Evolutionary conservation across 2,113 vertebrate species (phyloP).

Genomic region (Gila orcuttii): DNA sequence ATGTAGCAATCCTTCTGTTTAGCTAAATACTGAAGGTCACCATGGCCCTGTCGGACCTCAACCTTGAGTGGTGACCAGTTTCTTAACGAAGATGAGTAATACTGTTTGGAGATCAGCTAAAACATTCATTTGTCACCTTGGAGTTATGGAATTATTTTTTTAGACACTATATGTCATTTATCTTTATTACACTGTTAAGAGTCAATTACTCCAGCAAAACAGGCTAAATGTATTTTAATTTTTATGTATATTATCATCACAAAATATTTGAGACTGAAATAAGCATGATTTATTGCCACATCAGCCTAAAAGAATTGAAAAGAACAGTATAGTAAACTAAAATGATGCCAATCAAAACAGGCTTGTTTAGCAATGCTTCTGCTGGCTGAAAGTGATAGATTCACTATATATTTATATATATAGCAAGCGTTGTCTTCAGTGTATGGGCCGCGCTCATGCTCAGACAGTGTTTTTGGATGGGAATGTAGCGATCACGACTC

Average conservation of each 20-base stretch:
- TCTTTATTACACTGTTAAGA: constrained; percentile 1
- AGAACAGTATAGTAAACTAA: not conserved
- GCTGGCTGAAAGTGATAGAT: not conserved
- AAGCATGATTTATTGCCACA: not conserved
- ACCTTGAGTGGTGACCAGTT: constrained; percentile 54
- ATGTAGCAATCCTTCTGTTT: constrained; percentile 24
- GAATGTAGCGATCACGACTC: no score
- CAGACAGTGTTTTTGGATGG: no score
- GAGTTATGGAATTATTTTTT: not conserved
- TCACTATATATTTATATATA: not conserved
- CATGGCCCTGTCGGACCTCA: constrained; percentile 29
- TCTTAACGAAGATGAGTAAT: constrained; percentile 26
- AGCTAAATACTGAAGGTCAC: constrained; percentile 38
- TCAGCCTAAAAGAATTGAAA: not conserved
- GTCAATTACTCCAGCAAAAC: constrained; percentile 25
- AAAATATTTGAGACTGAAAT: not conserved
- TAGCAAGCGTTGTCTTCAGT: no score
- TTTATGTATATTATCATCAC: not conserved
- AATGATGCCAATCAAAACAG: not conserved
- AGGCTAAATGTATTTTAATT: not conserved
- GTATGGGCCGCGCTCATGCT: no score
- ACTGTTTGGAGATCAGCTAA: not conserved
- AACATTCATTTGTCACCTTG: not conserved
- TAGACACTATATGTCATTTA: not conserved
- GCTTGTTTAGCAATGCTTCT: not conserved